Base-by-base conservation (phyloP, 2,888 invertebrate genomes). In the Heliconius erato region DNA sequence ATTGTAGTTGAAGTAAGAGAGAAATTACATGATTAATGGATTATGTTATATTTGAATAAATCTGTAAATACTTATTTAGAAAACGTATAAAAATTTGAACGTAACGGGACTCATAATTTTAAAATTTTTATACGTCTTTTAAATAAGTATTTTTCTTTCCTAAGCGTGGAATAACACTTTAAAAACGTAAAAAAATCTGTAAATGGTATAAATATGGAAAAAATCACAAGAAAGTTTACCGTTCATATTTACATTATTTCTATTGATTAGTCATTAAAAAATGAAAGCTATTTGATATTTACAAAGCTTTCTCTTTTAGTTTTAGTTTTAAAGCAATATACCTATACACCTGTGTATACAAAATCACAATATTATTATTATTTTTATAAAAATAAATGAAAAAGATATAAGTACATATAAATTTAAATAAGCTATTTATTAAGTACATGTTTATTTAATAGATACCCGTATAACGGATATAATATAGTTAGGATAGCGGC, bases 401-500 rank as follows among this genome's bases (percentile, higher is more conserved):
- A 67, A 26, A 67, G 14, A 4, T 67, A 65, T n/a, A 12, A 12
- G 3, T 16, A 72, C 4, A n/a, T 2, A 26, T 44, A 14, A 26
- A 44, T 44, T n/a, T n/a, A n/a, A 40, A 40, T 40, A 2, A 7
- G 2, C 63, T 12, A 35, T 59, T 1, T 32, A 12, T 44, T 28
- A 65, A 32, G 63, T 49, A 49, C 19, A 28, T n/a, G 44, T 26
- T 28, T 78, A 67, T 44, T 67, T 26, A 65, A 23, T 67, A 28
- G 71, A 86, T 87, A 84, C 86, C 87, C 87, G 88, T 89, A 90
- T 93, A 93, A 92, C 94, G 94, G 93, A 92, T 92, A 91, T 90
- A 92, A 93, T 94, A 94, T 93, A 92, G 92, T 89, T 90, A 90
- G 91, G 90, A 91, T 91, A 91, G 90, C 89, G 88, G 88, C 93